Percentiles rank a stretch among this genome's conserved stretches.
Conservation (phyloP, 2,113 vertebrate genomes). For the Hemiscyllium ocellatum region DNA sequence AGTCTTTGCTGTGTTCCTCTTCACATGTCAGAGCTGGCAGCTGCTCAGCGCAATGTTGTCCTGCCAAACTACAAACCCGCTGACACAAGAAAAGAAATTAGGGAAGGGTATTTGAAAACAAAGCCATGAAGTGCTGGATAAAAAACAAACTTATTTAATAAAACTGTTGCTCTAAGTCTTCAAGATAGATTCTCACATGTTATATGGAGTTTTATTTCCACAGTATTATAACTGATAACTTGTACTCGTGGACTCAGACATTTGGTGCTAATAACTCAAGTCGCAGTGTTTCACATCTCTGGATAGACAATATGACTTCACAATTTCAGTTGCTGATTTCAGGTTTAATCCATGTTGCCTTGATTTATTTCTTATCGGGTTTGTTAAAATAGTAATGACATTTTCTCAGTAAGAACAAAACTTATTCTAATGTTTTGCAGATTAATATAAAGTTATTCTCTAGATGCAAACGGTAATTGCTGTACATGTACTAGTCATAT, state of each 20-base stretch:
- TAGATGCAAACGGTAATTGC: no score
- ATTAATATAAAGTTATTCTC: not conserved
- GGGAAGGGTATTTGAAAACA: slow-evolving; percentile 41
- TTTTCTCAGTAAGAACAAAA: not conserved
- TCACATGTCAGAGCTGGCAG: slow-evolving; percentile 31
- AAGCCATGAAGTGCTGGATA: slow-evolving; percentile 46
- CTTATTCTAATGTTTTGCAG: not conserved
- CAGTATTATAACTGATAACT: not conserved
- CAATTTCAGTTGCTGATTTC: not conserved
- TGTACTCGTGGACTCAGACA: no score
- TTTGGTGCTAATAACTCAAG: not conserved
- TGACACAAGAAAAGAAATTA: slow-evolving; percentile 43
- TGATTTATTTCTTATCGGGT: not conserved
- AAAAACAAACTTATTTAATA: not conserved
- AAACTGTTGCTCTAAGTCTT: not conserved
- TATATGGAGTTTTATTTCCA: not conserved
- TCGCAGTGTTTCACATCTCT: not conserved
- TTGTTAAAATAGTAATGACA: not conserved
- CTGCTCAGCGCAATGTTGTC: slow-evolving; percentile 33
- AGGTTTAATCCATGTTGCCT: not conserved
- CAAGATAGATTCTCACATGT: not conserved
- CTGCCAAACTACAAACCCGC: slow-evolving; percentile 47
- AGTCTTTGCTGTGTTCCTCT: slow-evolving; percentile 35
- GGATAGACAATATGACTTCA: not conserved
- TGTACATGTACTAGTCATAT: not conserved